A percentile compares a stretch with the other conserved stretches of the same genome.
Conservation (phyloP, 2,888 invertebrate species). For the Prostheceraeus crozeri region DNA sequence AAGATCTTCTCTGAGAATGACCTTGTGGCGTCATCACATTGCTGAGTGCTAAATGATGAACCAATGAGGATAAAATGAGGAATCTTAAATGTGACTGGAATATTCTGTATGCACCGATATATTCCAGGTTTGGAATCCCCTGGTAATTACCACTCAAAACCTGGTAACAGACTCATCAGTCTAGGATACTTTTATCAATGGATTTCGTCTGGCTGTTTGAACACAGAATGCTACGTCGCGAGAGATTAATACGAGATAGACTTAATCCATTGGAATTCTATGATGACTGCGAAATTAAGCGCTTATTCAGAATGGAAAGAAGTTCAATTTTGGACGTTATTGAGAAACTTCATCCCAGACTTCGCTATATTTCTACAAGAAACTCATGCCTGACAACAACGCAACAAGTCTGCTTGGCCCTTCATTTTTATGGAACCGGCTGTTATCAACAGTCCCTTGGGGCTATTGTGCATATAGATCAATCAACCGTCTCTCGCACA, state of each 20-base stretch:
- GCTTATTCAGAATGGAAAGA: conserved; percentile 14
- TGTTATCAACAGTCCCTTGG: conserved; percentile 1
- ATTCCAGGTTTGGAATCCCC: too few species aligned
- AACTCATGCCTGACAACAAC: conserved; percentile 5
- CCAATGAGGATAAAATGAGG: too few species aligned
- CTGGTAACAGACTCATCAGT: too few species aligned
- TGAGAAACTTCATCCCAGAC: background rate
- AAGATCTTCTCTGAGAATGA: too few species aligned
- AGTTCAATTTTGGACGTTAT: background rate
- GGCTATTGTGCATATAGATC: background rate
- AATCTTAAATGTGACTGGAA: too few species aligned
- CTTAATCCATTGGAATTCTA: conserved; percentile 18
- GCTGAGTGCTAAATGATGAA: too few species aligned
- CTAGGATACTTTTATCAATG: background rate
- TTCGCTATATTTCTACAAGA: background rate
- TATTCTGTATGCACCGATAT: too few species aligned
- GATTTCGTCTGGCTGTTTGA: background rate
- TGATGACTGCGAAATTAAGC: conserved; percentile 18
- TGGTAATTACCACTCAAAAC: too few species aligned
- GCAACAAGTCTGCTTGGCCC: conserved; percentile 1
- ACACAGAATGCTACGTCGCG: conserved; percentile 3
- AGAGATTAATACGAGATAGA: conserved; percentile 11
- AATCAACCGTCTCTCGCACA: conserved; percentile 9
- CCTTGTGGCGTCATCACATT: too few species aligned
- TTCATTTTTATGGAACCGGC: conserved; percentile 9